Conservation (phyloP, 2,888 invertebrate species). For the Trachelus troglodyta region DNA sequence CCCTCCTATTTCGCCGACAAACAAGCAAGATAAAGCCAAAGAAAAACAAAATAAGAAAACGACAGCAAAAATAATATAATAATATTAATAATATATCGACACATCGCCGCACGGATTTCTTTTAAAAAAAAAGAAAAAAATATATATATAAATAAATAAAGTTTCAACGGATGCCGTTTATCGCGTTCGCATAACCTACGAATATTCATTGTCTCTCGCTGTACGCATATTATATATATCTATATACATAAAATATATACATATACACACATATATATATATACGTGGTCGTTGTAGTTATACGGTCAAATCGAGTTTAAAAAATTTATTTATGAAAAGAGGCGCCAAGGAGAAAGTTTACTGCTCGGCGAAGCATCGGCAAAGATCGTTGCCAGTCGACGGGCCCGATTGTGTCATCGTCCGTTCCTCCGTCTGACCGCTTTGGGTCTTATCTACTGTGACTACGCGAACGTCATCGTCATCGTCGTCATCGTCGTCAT, state of each 20-base stretch:
- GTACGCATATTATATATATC: neutral
- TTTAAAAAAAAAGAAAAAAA: neutral
- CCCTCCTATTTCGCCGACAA: conserved; percentile 4
- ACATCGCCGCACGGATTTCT: neutral
- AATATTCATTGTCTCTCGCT: neutral
- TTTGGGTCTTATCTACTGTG: neutral
- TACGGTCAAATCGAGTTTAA: neutral
- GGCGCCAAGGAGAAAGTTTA: conserved; percentile 28
- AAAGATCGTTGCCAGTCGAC: neutral
- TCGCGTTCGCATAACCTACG: neutral
- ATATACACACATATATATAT: neutral
- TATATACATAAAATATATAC: neutral
- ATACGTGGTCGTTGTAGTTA: neutral
- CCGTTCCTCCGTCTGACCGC: neutral
- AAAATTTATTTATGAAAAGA: conserved; percentile 29
- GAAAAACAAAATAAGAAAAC: neutral
- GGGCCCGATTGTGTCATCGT: neutral
- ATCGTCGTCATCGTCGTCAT: neutral
- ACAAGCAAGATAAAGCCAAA: neutral
- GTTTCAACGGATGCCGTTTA: conserved; percentile 1
- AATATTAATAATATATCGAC: neutral
- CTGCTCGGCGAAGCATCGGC: neutral
- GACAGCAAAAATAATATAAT: neutral
- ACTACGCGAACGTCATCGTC: conserved; percentile 1
- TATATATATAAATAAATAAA: neutral